These are phyloP conservation scores for Himalopsyche tibetana DNA, from an alignment of 2,888 invertebrate genomes.

Conservation along the genomic window DNA sequence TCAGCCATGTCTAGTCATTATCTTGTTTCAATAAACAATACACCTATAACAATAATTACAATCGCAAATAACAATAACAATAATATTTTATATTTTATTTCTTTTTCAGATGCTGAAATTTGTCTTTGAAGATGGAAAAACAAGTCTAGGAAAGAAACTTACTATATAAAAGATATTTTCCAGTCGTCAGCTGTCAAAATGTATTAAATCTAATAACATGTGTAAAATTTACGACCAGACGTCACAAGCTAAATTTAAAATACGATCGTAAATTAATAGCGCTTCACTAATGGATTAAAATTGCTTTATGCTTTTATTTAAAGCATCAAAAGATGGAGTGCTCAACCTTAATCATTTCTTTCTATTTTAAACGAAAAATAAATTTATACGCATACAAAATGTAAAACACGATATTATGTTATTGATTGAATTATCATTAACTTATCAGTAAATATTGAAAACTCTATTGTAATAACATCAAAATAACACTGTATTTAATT, in stretches of 20 bases:
- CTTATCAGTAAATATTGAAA: too few relatives aligned
- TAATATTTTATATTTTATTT: neutral
- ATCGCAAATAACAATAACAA: too few relatives aligned
- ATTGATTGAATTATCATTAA: too few relatives aligned
- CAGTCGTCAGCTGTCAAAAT: neutral
- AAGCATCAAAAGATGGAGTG: neutral
- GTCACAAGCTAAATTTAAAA: neutral
- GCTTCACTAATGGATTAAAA: conserved; percentile 2
- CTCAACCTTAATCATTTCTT: too few relatives aligned
- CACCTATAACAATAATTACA: too few relatives aligned
- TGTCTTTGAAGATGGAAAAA: neutral
- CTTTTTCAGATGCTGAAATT: neutral
- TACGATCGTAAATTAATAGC: conserved; percentile 8
- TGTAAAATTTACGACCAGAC: neutral
- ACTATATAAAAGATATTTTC: neutral
- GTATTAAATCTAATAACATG: conserved; percentile 1
- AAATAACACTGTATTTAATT: too few relatives aligned
- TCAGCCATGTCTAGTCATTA: too few relatives aligned
- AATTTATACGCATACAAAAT: too few relatives aligned
- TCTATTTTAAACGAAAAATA: too few relatives aligned
- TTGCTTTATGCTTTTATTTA: conserved; percentile 16
- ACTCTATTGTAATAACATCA: too few relatives aligned
- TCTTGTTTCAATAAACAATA: too few relatives aligned
- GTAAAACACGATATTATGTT: too few relatives aligned
- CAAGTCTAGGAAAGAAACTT: neutral